Evolutionary conservation across 1,140 invertebrate genomes (phyloP).

Genomic region (Pogonomyrmex barbatus): DNA sequence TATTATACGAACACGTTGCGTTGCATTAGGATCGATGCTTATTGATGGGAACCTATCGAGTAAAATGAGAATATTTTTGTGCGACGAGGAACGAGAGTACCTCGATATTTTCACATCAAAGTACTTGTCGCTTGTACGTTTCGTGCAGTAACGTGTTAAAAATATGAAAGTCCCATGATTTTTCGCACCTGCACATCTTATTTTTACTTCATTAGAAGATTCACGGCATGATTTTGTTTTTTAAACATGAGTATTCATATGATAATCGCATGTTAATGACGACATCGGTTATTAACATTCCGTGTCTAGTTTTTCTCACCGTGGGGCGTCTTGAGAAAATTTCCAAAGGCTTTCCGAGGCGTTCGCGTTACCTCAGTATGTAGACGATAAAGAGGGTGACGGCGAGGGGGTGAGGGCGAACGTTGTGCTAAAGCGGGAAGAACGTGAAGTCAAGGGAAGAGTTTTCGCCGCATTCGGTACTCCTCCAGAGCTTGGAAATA

Average conservation of each 20-base stretch:
- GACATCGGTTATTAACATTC: constrained; percentile 45
- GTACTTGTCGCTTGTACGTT: background rate
- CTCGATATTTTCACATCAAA: constrained; percentile 19
- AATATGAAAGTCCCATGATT: constrained; percentile 15
- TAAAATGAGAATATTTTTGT: constrained; percentile 20
- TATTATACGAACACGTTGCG: constrained; percentile 56
- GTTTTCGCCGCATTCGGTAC: constrained; percentile 78
- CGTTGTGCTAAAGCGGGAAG: constrained; percentile 67
- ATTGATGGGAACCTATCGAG: constrained; percentile 38
- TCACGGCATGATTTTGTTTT: background rate
- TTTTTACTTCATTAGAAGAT: constrained; percentile 23
- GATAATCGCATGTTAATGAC: constrained; percentile 46
- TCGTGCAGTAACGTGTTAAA: background rate
- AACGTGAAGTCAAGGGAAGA: constrained; percentile 75
- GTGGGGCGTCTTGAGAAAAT: constrained; percentile 57
- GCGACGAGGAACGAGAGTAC: constrained; percentile 12
- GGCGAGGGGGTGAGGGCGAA: constrained; percentile 39
- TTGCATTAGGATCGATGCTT: background rate
- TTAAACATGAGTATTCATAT: background rate
- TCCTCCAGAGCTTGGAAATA: constrained; percentile 82
- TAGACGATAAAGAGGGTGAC: constrained; percentile 70
- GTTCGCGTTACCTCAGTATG: constrained; percentile 68
- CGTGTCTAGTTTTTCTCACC: constrained; percentile 16
- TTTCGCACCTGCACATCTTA: constrained; percentile 42
- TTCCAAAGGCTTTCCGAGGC: constrained; percentile 65